Base-by-base conservation (phyloP, 1,140 invertebrate species). In the Aradophagus sp. region DNA sequence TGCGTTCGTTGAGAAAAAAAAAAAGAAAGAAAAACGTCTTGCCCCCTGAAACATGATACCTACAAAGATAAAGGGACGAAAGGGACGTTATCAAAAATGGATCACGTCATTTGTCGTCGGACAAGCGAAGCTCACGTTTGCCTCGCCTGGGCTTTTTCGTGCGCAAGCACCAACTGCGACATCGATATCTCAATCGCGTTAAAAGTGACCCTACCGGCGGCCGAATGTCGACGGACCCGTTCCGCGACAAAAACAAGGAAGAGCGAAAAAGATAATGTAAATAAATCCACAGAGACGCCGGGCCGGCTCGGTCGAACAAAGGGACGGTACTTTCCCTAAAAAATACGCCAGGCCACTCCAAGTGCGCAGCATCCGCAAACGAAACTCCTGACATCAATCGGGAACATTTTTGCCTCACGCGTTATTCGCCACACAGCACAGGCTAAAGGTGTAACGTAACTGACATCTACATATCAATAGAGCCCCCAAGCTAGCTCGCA, bases 391-490 rank as follows among this genome's bases (percentile, higher is more conserved):
- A 15, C 26, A 16, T 38, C n/a, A n/a, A n/a, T n/a, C n/a, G n/a
- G n/a, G 42, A 73, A 77, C 52, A 45, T 73, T 68, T 71, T 65
- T 67, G 4, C 31, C 41, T 41, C 42, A 41, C 69, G 29, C 32
- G 72, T 82, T 81, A 78, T 81, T 80, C 76, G 55, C 53, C 36
- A 69, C 36, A 69, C 69, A 68, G 70, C 58, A 58, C 76, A 72
- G 59, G 71, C 62, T 74, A 77, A 77, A 75, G 77, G 79, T 83
- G 79, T 83, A 82, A 76, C 77, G 76, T 81, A 83, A 81, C 78
- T 73, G 71, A 65, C 62, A 85, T 84, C 77, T 85, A 68, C 83
- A 83, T 85, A 80, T 85, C 76, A 85, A 85, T 82, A 38, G 77
- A 74, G 74, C 73, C 74, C 78, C 73, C 73, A 75, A 76, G 71